These are phyloP conservation scores for Pheosia gnoma DNA, from an alignment of 2,888 invertebrate genomes.

Conservation along the genomic window DNA sequence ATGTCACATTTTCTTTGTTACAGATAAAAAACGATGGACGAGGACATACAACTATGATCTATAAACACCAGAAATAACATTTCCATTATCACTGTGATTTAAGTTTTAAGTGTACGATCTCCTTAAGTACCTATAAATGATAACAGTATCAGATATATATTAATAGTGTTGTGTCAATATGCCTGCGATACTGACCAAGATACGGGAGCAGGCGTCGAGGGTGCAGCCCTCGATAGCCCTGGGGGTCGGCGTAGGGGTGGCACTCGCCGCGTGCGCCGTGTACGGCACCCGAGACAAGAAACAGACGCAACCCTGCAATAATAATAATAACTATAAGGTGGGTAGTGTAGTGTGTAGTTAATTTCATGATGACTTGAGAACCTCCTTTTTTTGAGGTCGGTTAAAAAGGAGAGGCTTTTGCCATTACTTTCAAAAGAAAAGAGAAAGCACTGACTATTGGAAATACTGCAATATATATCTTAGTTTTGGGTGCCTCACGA, in stretches of 20 bases:
- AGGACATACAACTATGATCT: constrained; percentile 35
- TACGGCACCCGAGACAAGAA: constrained; percentile 73
- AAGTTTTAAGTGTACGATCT: constrained; percentile 44
- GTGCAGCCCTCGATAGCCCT: constrained; percentile 73
- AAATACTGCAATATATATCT: too few relatives aligned
- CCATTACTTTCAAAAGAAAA: too few relatives aligned
- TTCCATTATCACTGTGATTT: constrained; percentile 26
- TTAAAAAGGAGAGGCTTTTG: too few relatives aligned
- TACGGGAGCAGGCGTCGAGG: constrained; percentile 74
- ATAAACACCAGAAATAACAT: constrained; percentile 11
- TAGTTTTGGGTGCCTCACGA: too few relatives aligned
- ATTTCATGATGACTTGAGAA: too few relatives aligned
- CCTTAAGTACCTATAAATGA: constrained; percentile 36
- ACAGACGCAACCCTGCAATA: constrained; percentile 63
- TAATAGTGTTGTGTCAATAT: constrained; percentile 47
- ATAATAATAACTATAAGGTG: constrained; percentile 80
- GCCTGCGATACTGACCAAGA: constrained; percentile 79
- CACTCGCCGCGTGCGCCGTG: constrained; percentile 72
- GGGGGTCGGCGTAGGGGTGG: constrained; percentile 76
- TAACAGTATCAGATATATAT: constrained; percentile 19
- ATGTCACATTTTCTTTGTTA: constrained; percentile 50
- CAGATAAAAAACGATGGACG: constrained; percentile 67
- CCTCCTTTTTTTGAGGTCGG: too few relatives aligned
- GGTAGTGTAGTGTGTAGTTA: constrained; percentile 11
- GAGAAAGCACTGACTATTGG: too few relatives aligned